Base-by-base conservation (phyloP, 2,113 vertebrate species). In the Xyrauchen texanus region DNA sequence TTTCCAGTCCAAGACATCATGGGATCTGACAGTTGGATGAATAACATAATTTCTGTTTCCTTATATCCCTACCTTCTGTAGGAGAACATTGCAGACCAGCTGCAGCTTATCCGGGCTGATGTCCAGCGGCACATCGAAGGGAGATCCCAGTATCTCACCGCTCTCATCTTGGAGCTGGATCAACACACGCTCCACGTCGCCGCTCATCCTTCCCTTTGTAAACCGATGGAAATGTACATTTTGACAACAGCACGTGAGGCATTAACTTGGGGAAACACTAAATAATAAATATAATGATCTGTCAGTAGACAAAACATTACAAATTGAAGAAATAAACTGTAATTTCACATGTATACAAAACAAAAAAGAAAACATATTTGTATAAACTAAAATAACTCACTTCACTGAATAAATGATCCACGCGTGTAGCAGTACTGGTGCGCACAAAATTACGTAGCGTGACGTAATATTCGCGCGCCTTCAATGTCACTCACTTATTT, bases 151-250 rank as follows among this genome's bases (percentile, higher is more conserved):
- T 3, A 92, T 77, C 81, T 94, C 93, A 0, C 97, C 97, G 0
- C 89, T 85, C 83, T 99, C 98, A 85, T 98, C 92, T 85, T 96
- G 95, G 86, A 98, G 98, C 92, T 98, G 97, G 90, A 99, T 96
- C 69, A 99, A 81, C 81, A 98, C 90, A 45, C 97, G 92, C 87
- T 97, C 94, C 76, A 92, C 92, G 15, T 97, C 94, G 65, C 81
- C 92, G 57, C 85, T 91, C 77, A 85, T 85, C 60, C 6, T 76
- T 42, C 13, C 13, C 12, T 76, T 76, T 42, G 15, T 0, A 52
- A 49, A 63, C 58, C 13, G 21, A 34, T 34, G 21, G 21, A 34
- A 34, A 34, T 34, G 1, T 34, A 34, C 21, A 34, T 34, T 34
- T 34, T 7, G 47, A 49, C 47, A 34, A 34, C 21, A 34, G 21